Conservation (phyloP, 2,888 invertebrate species). For the Linnaemya tessellans region DNA sequence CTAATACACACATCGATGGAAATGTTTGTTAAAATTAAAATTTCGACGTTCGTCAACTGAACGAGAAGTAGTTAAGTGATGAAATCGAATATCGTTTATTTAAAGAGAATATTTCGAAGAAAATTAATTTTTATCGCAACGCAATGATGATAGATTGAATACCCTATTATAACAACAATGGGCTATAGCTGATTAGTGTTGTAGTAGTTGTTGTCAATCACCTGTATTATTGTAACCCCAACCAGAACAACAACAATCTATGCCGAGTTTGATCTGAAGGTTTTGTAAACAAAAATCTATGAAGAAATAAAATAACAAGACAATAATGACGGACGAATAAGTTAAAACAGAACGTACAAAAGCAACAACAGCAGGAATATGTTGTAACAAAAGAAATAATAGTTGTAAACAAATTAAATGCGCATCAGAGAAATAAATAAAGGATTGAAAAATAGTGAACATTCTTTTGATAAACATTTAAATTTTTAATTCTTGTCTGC, state of each 20-base stretch:
- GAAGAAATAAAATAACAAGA: constrained; percentile 10
- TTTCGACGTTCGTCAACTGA: no score
- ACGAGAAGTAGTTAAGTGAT: no score
- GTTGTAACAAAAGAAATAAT: constrained; percentile 42
- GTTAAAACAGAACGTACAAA: neutral
- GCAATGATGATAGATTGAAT: no score
- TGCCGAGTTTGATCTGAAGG: constrained; percentile 63
- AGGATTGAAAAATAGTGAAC: constrained; percentile 43
- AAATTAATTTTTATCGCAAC: no score
- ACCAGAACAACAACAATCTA: constrained; percentile 46
- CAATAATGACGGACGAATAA: neutral
- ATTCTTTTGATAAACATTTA: constrained; percentile 23
- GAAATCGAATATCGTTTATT: no score
- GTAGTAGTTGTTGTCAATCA: constrained; percentile 59
- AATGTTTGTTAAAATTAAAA: no score
- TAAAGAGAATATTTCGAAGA: no score
- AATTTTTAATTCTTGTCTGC: constrained; percentile 23
- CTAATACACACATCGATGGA: no score
- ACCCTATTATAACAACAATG: constrained; percentile 18
- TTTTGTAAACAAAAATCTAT: constrained; percentile 40
- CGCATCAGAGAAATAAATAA: constrained; percentile 29
- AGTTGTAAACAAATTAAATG: constrained; percentile 45
- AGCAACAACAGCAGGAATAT: constrained; percentile 15
- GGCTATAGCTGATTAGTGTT: constrained; percentile 19
- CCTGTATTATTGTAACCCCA: constrained; percentile 56